phyloP scores from a whole-genome alignment of 1,140 invertebrate genomes.

The Aporrectodea caliginosa region DNA sequence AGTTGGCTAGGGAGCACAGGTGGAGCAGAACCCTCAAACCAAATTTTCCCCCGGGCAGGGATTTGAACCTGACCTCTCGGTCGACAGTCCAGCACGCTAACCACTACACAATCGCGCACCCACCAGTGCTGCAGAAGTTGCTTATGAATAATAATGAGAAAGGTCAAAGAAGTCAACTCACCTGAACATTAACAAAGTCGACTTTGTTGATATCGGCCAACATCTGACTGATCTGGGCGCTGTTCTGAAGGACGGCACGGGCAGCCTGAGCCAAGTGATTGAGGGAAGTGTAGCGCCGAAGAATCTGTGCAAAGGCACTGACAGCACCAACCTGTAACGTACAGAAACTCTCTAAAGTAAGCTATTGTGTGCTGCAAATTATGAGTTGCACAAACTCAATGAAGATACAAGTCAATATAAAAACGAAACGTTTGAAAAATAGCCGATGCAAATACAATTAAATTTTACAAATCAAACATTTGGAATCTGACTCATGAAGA shows the following conservation, averaged over 20 bases:
- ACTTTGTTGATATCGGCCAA: slow-evolving; percentile 92
- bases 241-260: slow-evolving; percentile 90
- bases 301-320: slow-evolving; percentile 86
- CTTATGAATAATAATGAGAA: not conserved
- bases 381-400: not conserved
- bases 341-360: slow-evolving; percentile 29
- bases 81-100: no score
- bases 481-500: no score
- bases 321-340: slow-evolving; percentile 72
- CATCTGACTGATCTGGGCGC: slow-evolving; percentile 95
- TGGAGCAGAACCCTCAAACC: not conserved
- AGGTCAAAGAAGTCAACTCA: slow-evolving; percentile 36
- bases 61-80: no score
- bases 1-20: no score
- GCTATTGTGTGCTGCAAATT: not conserved
- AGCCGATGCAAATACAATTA: not conserved
- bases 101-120: not conserved
- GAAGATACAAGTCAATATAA: not conserved
- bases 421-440: not conserved
- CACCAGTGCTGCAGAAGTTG: not conserved
- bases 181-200: slow-evolving; percentile 94
- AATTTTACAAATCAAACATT: not conserved
- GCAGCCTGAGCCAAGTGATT: slow-evolving; percentile 97
- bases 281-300: slow-evolving; percentile 93
- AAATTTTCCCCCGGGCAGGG: no score